phyloP scores from a whole-genome alignment of 2,797 vertebrate genomes.

The Alfaro cultratus region DNA sequence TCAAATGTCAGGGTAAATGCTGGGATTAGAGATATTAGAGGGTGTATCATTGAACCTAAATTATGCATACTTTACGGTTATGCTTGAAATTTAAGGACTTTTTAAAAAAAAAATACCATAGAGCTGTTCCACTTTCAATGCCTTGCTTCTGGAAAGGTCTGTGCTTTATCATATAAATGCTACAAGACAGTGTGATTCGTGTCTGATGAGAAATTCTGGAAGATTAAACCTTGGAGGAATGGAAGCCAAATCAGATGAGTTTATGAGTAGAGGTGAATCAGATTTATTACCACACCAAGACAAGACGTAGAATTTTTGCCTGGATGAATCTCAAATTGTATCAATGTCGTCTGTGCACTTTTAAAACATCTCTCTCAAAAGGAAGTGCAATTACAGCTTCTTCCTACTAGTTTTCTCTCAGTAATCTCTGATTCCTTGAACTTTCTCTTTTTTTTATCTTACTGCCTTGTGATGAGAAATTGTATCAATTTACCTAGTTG shows the following conservation, averaged over 20 bases:
- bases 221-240: slow-evolving; percentile 1
- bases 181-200: neutral
- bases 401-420: neutral
- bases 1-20: slow-evolving; percentile 6
- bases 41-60: slow-evolving; percentile 27
- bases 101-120: neutral
- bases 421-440: neutral
- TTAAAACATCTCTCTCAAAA: neutral
- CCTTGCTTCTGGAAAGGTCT: neutral
- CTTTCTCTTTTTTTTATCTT: neutral
- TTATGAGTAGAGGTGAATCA: slow-evolving; percentile 1
- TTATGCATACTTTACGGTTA: slow-evolving; percentile 17
- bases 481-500: slow-evolving; percentile 1
- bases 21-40: slow-evolving; percentile 24
- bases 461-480: neutral
- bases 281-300: neutral
- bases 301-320: neutral
- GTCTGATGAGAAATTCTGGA: neutral
- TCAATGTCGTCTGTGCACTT: neutral
- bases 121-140: slow-evolving; percentile 4
- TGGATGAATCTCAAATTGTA: neutral
- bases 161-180: neutral
- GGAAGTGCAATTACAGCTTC: neutral
- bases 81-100: neutral
- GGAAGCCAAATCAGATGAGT: neutral